Conservation (phyloP, 92 coral and sea anemone genomes). For the Epizoanthus scotinus region DNA sequence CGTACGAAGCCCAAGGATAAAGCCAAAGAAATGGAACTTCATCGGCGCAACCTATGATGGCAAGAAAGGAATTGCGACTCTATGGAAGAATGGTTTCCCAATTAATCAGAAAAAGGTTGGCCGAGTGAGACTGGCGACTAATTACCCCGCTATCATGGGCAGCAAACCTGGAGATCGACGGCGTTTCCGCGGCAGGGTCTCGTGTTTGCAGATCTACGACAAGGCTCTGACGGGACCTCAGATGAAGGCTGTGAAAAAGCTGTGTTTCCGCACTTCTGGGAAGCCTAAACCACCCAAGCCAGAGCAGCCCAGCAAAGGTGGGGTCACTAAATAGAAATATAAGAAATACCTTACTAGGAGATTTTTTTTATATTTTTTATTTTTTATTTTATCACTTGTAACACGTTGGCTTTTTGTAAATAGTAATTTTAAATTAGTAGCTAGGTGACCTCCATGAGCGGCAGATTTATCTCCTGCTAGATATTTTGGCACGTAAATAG, state of each 20-base stretch:
- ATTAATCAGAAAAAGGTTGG: constrained; percentile 66
- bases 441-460: too few species aligned
- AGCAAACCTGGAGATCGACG: constrained; percentile 73
- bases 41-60: constrained; percentile 64
- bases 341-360: too few species aligned
- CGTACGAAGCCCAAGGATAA: constrained; percentile 52
- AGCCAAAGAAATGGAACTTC: constrained; percentile 67
- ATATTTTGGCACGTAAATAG: too few species aligned
- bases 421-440: too few species aligned
- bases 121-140: constrained; percentile 68
- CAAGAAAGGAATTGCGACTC: constrained; percentile 51
- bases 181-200: constrained; percentile 65
- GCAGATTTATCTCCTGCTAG: too few species aligned
- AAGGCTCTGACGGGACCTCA: constrained; percentile 74
- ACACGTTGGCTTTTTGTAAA: too few species aligned
- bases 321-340: background rate
- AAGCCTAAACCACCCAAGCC: constrained; percentile 29
- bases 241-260: constrained; percentile 57
- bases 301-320: constrained; percentile 17
- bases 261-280: constrained; percentile 59
- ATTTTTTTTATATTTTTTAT: too few species aligned
- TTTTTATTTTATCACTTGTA: too few species aligned
- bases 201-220: constrained; percentile 71
- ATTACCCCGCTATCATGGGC: constrained; percentile 76
- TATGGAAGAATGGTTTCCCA: constrained; percentile 68